Evolutionary conservation across 2,888 invertebrate species (phyloP).

Genomic region (Endomychus coccineus): DNA sequence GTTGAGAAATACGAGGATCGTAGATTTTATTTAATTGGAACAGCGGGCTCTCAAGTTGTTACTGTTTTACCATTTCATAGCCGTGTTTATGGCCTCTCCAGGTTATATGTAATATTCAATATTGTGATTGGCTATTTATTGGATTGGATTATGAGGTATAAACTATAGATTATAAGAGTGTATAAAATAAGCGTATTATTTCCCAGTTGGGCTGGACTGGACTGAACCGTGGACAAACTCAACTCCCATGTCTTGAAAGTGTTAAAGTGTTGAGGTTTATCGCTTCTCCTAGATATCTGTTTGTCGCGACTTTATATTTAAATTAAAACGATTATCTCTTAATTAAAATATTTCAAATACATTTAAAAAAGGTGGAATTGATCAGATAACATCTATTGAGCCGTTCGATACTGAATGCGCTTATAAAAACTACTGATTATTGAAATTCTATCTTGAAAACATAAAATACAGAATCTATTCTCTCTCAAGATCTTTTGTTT

Average conservation of each 20-base stretch:
- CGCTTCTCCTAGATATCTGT: neutral
- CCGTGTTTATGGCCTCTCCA: slow-evolving; percentile 35
- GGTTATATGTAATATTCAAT: slow-evolving; percentile 41
- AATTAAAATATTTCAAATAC: neutral
- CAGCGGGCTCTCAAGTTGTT: slow-evolving; percentile 38
- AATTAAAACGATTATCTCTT: neutral
- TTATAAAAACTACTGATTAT: too few species aligned
- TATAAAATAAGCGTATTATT: slow-evolving; percentile 30
- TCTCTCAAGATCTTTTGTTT: too few species aligned
- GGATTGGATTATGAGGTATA: slow-evolving; percentile 35
- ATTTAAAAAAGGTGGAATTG: too few species aligned
- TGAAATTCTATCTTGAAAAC: too few species aligned
- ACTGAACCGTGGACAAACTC: slow-evolving; percentile 2
- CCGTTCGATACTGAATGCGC: too few species aligned
- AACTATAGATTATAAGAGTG: slow-evolving; percentile 32
- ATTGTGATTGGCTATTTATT: slow-evolving; percentile 41
- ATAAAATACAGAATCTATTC: too few species aligned
- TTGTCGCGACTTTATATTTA: neutral
- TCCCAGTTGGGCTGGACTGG: slow-evolving; percentile 15
- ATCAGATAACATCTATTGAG: too few species aligned
- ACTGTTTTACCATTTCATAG: slow-evolving; percentile 35
- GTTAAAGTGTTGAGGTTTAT: slow-evolving; percentile 8
- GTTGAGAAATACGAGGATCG: slow-evolving; percentile 33
- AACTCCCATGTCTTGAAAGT: slow-evolving; percentile 7
- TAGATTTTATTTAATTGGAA: slow-evolving; percentile 41